Evolutionary conservation across 1,140 invertebrate genomes (phyloP).

Genomic region (Drosophila saltans): DNA sequence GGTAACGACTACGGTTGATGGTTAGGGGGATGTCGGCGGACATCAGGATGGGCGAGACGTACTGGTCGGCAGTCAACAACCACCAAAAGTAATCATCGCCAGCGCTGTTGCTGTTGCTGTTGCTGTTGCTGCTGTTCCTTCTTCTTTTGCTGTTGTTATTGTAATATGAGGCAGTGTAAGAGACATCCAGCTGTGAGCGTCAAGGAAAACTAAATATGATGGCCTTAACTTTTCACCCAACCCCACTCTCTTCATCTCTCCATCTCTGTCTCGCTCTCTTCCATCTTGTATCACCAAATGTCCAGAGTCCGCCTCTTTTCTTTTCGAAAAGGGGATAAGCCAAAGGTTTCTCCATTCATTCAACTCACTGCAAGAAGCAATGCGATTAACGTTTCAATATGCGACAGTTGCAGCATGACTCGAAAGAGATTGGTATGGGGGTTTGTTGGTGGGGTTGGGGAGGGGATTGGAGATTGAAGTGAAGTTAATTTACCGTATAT

Average conservation of each 20-base stretch:
- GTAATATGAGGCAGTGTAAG: conserved; percentile 7
- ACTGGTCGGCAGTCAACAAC: conserved; percentile 42
- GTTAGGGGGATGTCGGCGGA: not conserved
- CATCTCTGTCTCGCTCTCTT: not conserved
- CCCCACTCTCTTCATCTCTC: not conserved
- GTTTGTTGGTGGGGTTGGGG: not conserved
- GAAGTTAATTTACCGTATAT: conserved; percentile 23
- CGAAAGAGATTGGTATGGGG: not conserved
- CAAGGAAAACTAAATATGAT: conserved; percentile 67
- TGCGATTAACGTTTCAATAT: conserved; percentile 24
- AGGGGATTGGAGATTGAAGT: not conserved
- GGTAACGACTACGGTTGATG: not conserved
- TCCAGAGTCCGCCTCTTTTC: too few relatives aligned
- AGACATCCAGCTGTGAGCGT: conserved; percentile 43
- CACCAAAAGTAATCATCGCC: conserved; percentile 63
- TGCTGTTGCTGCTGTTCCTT: not conserved
- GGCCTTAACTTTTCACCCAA: conserved; percentile 3
- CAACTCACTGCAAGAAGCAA: conserved; percentile 14
- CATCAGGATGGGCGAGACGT: conserved; percentile 10
- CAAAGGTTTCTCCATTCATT: conserved; percentile 4
- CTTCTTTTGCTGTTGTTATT: conserved; percentile 12
- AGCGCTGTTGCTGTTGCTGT: conserved; percentile 29
- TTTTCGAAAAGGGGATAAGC: not conserved
- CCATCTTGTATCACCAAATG: too few relatives aligned
- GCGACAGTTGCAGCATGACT: conserved; percentile 18